Percentiles rank a stretch among this genome's conserved stretches.
Conservation (phyloP, 2,113 vertebrate species). For the Empidonax alnorum region DNA sequence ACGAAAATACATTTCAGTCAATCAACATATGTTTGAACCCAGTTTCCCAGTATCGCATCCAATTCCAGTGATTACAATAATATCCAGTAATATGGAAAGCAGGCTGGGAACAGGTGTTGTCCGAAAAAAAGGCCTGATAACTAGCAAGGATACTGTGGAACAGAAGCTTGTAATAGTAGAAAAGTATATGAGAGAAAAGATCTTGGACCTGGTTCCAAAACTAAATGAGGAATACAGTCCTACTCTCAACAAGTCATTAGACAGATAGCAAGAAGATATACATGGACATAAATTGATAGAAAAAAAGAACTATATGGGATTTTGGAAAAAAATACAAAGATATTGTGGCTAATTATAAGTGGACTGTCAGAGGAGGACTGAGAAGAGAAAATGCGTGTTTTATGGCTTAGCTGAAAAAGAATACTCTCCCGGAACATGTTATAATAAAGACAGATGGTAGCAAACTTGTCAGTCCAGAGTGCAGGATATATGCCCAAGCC, state of each 20-base stretch:
- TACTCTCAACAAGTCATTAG: neutral
- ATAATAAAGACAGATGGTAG: neutral
- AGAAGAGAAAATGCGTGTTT: neutral
- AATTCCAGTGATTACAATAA: neutral
- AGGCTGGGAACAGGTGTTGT: rapidly evolving
- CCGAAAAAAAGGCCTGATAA: neutral
- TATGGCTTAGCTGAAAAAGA: neutral
- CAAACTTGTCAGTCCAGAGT: neutral
- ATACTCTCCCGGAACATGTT: neutral
- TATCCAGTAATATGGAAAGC: neutral
- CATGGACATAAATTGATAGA: neutral
- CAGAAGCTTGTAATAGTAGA: neutral
- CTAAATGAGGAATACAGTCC: neutral
- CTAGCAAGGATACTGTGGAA: neutral
- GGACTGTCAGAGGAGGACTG: neutral
- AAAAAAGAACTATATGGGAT: neutral
- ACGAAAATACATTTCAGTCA: neutral
- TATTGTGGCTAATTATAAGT: neutral
- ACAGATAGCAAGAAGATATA: neutral
- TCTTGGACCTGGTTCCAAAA: neutral
- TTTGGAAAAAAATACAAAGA: neutral
- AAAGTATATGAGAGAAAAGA: neutral
- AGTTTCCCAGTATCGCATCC: neutral
- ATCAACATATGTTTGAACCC: neutral
- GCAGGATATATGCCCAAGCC: neutral